Evolutionary conservation across 2,888 invertebrate species (phyloP).

Genomic region (Nemotelus nigrinus): DNA sequence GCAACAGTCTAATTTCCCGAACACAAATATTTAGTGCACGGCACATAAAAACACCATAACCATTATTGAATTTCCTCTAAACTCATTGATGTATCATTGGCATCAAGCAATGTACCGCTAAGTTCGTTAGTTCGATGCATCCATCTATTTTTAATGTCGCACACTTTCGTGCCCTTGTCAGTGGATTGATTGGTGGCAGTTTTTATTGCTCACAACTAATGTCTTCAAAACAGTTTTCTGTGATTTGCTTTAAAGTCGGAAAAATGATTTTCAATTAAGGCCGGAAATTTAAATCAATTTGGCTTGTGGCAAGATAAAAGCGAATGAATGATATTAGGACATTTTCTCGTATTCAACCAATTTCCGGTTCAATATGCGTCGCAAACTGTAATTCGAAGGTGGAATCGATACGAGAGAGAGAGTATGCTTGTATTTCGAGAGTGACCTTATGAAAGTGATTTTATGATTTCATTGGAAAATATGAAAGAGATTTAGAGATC

Average conservation of each 20-base stretch:
- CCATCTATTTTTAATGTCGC: background rate
- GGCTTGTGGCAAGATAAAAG: background rate
- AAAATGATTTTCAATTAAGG: slow-evolving; percentile 40
- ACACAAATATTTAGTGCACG: slow-evolving; percentile 5
- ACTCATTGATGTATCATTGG: too few species aligned
- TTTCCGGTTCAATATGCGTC: slow-evolving; percentile 9
- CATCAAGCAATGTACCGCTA: background rate
- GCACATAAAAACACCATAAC: background rate
- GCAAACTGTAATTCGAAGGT: background rate
- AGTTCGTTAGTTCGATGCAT: background rate
- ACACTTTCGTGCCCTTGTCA: background rate
- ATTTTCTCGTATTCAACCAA: slow-evolving; percentile 1
- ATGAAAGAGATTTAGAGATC: too few species aligned
- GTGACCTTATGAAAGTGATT: too few species aligned
- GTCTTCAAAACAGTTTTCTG: slow-evolving; percentile 7
- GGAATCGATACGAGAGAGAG: too few species aligned
- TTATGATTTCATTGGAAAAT: too few species aligned
- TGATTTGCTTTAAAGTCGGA: slow-evolving; percentile 7
- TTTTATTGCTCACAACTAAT: slow-evolving; percentile 17
- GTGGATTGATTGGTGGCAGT: background rate
- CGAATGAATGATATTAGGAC: slow-evolving; percentile 12
- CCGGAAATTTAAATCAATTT: slow-evolving; percentile 40
- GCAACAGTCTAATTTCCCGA: background rate
- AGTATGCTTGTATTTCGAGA: too few species aligned
- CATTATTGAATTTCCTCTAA: slow-evolving; percentile 20